Percentiles rank a stretch among this genome's conserved stretches.
Evolutionary conservation across 1,140 invertebrate species (phyloP).

Genomic region (Tetramorium alpestre): DNA sequence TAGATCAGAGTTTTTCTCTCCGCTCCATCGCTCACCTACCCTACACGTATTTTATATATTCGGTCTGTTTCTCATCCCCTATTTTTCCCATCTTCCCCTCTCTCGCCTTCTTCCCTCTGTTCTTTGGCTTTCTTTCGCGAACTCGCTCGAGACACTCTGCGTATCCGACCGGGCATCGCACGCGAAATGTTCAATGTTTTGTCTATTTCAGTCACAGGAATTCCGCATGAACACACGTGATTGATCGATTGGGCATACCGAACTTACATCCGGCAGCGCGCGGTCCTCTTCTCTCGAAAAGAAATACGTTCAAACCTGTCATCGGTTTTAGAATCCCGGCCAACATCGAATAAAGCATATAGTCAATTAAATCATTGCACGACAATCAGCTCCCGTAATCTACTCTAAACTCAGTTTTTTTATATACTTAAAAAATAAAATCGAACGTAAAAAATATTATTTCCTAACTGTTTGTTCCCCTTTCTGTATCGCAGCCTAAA

Average conservation of each 20-base stretch:
- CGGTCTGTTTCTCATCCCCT: conserved; percentile 38
- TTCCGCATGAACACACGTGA: conserved; percentile 50
- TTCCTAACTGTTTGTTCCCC: conserved; percentile 31
- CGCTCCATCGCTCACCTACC: conserved; percentile 75
- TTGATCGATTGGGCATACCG: conserved; percentile 47
- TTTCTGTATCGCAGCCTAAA: conserved; percentile 18
- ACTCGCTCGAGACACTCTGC: conserved; percentile 45
- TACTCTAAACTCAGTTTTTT: background rate
- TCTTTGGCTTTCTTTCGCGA: conserved; percentile 22
- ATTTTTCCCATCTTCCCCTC: background rate
- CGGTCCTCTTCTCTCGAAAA: conserved; percentile 2
- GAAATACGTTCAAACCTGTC: background rate
- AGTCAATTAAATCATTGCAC: conserved; percentile 40
- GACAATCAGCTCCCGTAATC: background rate
- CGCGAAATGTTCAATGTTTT: conserved; percentile 73
- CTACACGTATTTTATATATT: conserved; percentile 57
- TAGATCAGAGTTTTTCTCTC: conserved; percentile 80
- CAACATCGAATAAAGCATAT: background rate
- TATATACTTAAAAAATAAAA: conserved; percentile 10
- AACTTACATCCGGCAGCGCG: conserved; percentile 24
- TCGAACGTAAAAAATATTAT: background rate
- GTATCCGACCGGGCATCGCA: conserved; percentile 71
- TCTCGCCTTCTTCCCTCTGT: background rate
- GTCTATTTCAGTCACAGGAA: conserved; percentile 60
- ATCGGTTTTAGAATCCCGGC: background rate